Evolutionary conservation across 2,797 vertebrate species (phyloP), one percentile per base, ranked within the genome.

Genomic region (Rhyacichthys aspro): DNA sequence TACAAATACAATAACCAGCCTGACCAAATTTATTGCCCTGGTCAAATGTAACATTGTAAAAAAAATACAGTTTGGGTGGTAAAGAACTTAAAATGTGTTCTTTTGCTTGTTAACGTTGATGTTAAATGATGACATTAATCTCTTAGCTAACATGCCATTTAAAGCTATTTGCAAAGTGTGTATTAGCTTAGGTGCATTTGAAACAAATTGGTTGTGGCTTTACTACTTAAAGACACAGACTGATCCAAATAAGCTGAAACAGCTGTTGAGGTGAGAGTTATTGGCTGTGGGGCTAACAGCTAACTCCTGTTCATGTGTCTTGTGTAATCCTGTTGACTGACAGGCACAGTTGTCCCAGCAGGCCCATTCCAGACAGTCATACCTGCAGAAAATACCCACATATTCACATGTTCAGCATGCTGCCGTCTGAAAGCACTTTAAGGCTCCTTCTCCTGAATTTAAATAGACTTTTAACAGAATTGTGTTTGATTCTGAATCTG

Each of bases 341-440:
- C 56, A 42, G 59, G 36, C 55, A 49, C 53, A 18, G 39, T 57
- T 58, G 57, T 44, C 56, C 67, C 55, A 59, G 68, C 70, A 45
- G 63, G 57, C 69, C 55, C 34, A 34, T 32, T 43, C 32, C 39
- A 76, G 64, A 39, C 76, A 43, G 57, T 57, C 23, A 52, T 60
- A 34, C 59, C 63, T 42, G 8, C 15, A 56, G 42, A 57, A 67
- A 57, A 56, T 90, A 89, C 85, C 67, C 54, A 55, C 59, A 18
- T 11, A 11, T n/a, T 70, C 54, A 55, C 60, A 16, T 14, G 14
- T n/a, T 71, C 76, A n/a, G 5, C 57, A 42, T 59, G 63, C 63
- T 41, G 1, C 46, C 58, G 59, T 76, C 69, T 69, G 68, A 79
- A 86, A 79, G 82, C 86, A 88, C 86, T 88, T 89, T 89, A 83